phyloP scores from a whole-genome alignment of 2,797 vertebrate genomes.

The Peromyscus aztecus region DNA sequence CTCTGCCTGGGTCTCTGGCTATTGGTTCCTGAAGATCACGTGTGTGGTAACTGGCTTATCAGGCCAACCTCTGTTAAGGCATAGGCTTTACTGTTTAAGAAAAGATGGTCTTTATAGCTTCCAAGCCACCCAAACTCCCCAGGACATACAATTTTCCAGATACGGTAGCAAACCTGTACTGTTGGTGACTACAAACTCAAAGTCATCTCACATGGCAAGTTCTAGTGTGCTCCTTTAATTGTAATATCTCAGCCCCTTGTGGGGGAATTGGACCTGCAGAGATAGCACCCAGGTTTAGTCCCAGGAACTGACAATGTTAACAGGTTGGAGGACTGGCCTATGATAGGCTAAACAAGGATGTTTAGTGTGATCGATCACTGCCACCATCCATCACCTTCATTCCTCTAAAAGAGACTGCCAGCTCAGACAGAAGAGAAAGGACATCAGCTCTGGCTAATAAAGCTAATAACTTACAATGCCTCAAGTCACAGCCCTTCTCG shows the following conservation, averaged over 20 bases:
- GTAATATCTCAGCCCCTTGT: no score
- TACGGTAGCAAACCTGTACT: neutral
- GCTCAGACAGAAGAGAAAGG: neutral
- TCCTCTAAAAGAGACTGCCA: neutral
- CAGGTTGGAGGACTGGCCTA: neutral
- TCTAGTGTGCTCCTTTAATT: neutral
- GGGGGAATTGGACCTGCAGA: neutral
- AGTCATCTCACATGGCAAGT: neutral
- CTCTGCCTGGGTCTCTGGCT: accelerated
- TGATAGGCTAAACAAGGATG: neutral
- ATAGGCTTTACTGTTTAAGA: neutral
- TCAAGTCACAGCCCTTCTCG: neutral
- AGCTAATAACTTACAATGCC: neutral
- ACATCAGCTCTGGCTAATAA: neutral
- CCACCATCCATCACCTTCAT: neutral
- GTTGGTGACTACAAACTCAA: neutral
- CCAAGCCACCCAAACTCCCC: neutral
- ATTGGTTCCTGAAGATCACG: accelerated
- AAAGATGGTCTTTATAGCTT: neutral
- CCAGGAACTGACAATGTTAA: neutral
- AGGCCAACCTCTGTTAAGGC: accelerated
- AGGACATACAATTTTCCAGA: accelerated
- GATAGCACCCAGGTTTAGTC: neutral
- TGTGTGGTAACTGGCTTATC: no score
- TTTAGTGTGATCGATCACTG: neutral